These are phyloP conservation scores for Mesorhabditis spiculigera DNA, from an alignment of 2,888 invertebrate genomes.

Conservation along the genomic window DNA sequence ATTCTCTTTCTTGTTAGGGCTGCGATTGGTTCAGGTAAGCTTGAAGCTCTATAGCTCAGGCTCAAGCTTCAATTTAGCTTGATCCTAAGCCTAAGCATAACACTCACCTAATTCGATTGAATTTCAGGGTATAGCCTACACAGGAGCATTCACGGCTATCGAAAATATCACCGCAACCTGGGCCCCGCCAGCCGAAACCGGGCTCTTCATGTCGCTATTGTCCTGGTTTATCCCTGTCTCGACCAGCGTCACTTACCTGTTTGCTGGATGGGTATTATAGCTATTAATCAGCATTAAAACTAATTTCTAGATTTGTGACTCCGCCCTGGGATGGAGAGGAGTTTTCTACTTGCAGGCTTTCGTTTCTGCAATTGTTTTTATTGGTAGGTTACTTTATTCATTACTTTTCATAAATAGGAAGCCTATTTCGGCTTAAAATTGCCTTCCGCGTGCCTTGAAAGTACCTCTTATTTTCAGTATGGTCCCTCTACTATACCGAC, in stretches of 20 bases:
- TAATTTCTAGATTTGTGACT: slow-evolving; percentile 40
- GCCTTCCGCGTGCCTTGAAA: too few relatives aligned
- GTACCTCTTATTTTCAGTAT: slow-evolving; percentile 10
- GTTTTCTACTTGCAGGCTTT: slow-evolving; percentile 35
- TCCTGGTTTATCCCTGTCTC: slow-evolving; percentile 51
- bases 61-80: too few relatives aligned
- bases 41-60: too few relatives aligned
- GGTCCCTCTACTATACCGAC: slow-evolving; percentile 37
- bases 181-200: slow-evolving; percentile 48
- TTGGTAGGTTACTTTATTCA: too few relatives aligned
- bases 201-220: slow-evolving; percentile 45
- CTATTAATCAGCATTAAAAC: too few relatives aligned
- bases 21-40: slow-evolving; percentile 31
- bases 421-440: too few relatives aligned
- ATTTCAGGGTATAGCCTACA: slow-evolving; percentile 36
- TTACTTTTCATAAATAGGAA: too few relatives aligned
- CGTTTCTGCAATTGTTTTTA: too few relatives aligned
- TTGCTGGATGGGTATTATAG: slow-evolving; percentile 47
- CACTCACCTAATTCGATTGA: too few relatives aligned
- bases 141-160: slow-evolving; percentile 42
- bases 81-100: too few relatives aligned
- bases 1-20: slow-evolving; percentile 19
- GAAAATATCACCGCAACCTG: slow-evolving; percentile 43
- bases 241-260: slow-evolving; percentile 43
- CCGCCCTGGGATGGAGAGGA: slow-evolving; percentile 47